Base-by-base conservation (phyloP, 2,888 invertebrate genomes). In the Agrypnus murinus region DNA sequence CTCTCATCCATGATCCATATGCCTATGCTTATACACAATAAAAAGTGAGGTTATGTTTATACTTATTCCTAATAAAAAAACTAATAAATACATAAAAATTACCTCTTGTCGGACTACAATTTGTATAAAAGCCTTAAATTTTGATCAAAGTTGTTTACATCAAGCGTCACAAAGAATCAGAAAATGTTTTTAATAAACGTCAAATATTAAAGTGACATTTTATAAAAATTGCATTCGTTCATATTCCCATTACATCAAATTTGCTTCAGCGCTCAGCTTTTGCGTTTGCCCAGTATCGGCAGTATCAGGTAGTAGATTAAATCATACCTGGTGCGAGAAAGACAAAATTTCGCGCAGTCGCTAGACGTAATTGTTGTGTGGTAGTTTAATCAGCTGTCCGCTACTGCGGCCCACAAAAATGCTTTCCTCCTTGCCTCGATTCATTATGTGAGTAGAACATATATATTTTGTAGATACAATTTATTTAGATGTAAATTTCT, bases 341-440 rank as follows among this genome's bases (percentile, higher is more conserved):
- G 60, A 67, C 55, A 70, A 74, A 75, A 64, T 69, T n/a, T 75
- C 34, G 79, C 78, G 79, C 79, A 79, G 78, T 77, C 79, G 78
- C 78, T 71, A 59, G 63, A 72, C 14, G 38, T 12, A 43, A 38
- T 48, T 57, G 38, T 75, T 69, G 68, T 71, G 74, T 74, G 69
- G 63, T 46, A 68, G 70, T 69, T 32, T 58, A 58, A 74, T 76
- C 76, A 76, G 74, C 77, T 75, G 77, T 73, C 65, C 43, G 69
- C 63, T 40, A 65, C 25, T 59, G 53, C 64, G 45, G 69, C 45
- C 58, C 46, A 36, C 38, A 82, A 81, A n/a, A 81, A 84, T 84
- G 84, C 83, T 83, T 73, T 79, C 82, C 73, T 77, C 79, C 50
- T 74, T 82, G 75, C 83, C 84, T 60, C 79, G 81, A 76, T 79